Evolutionary conservation across 2,797 vertebrate genomes (phyloP), one percentile per base, ranked within the genome.

Genomic region (Ibycter americanus): DNA sequence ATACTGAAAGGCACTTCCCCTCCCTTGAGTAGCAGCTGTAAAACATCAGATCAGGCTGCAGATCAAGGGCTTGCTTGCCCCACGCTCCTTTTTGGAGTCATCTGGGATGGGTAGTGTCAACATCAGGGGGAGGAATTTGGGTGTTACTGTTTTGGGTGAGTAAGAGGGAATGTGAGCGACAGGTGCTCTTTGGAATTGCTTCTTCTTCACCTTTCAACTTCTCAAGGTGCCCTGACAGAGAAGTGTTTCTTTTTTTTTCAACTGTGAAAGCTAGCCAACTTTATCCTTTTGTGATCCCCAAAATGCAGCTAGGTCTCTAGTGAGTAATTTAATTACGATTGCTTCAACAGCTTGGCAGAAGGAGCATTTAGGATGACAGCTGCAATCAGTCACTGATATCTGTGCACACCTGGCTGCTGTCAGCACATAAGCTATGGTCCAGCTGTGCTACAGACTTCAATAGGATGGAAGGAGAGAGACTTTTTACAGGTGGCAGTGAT

Each of bases 281-380:
- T 95, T 89, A 87, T 89, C 61, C 77, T 94, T 90, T 87, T 72
- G 89, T 95, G 91, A 56, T 80, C 67, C 62, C 85, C 55, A 80
- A 67, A 93, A 83, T 85, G 77, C 89, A 82, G 18, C 51, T 90
- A 83, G 63, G 38, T 90, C 92, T 74, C 93, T 72, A 73, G 83
- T 91, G 62, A 74, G 44, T 90, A 94, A 96, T 86, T 95, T 93
- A 90, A 84, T 97, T 96, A 82, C 40, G 8, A 54, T 68, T 95
- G 85, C 89, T 79, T 95, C 91, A 94, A 81, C 72, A 79, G 74
- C 67, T 87, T 97, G 83, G 58, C 81, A 72, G 55, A 74, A 42
- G 55, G 49, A 72, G 23, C 47, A 58, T 94, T 96, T 93, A 95
- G 73, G 82, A 89, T 83, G 89, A 80, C 87, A 68, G 59, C 82